phyloP scores from a whole-genome alignment of 2,888 invertebrate genomes.

The Stratiomys singularior region DNA sequence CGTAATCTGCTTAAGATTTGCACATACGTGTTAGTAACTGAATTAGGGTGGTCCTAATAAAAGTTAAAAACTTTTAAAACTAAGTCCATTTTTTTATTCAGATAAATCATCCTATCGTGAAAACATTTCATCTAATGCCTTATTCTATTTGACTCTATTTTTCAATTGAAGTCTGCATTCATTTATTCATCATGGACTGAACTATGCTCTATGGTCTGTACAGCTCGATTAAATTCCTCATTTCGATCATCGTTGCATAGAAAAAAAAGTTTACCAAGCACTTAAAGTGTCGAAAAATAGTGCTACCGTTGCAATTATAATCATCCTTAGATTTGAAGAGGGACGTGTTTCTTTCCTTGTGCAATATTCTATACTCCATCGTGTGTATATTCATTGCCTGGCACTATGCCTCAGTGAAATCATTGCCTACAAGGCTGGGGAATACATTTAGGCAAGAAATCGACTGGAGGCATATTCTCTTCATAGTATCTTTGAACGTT shows the following conservation, averaged over 20 bases:
- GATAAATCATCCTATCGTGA: too few relatives aligned
- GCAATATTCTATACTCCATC: slow-evolving; percentile 2
- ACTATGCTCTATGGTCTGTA: neutral
- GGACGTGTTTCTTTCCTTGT: slow-evolving; percentile 31
- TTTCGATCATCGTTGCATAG: neutral
- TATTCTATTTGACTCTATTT: too few relatives aligned
- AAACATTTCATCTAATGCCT: too few relatives aligned
- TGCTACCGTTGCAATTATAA: slow-evolving; percentile 52
- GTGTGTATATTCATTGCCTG: neutral
- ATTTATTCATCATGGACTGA: neutral
- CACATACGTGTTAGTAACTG: too few relatives aligned
- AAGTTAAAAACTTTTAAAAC: too few relatives aligned
- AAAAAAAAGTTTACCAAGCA: slow-evolving; percentile 51
- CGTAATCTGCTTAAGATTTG: too few relatives aligned
- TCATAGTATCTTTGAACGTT: slow-evolving; percentile 10
- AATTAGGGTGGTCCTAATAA: too few relatives aligned
- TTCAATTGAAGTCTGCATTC: too few relatives aligned
- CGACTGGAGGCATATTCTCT: neutral
- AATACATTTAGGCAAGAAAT: slow-evolving; percentile 31
- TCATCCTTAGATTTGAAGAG: slow-evolving; percentile 49
- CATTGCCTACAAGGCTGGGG: neutral
- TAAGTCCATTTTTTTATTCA: too few relatives aligned
- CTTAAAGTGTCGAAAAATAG: slow-evolving; percentile 52
- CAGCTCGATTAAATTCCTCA: neutral
- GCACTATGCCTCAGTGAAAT: neutral